A percentile compares a stretch with the other conserved stretches of the same genome.
Conservation (phyloP, 2,113 vertebrate species). For the Bettongia penicillata region DNA sequence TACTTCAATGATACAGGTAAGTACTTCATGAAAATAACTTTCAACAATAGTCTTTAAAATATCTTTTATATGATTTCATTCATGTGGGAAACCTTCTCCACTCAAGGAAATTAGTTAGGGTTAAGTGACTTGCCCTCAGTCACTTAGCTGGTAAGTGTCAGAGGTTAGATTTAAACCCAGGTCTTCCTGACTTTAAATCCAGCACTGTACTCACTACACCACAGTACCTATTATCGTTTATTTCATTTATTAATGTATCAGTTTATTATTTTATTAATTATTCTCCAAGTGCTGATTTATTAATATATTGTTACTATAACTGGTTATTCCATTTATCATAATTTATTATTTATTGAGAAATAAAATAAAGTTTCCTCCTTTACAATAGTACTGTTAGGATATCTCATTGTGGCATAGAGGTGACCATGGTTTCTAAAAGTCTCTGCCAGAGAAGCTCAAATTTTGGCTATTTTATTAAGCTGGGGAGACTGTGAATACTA, state of each 20-base stretch:
- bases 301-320: not conserved
- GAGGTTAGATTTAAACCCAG: not conserved
- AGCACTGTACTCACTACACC: not conserved
- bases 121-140: not conserved
- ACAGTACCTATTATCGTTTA: not conserved
- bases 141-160: not conserved
- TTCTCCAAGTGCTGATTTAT: not conserved
- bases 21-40: constrained; percentile 6
- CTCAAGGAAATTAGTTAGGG: not conserved
- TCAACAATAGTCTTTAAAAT: not conserved
- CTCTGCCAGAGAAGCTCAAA: not conserved
- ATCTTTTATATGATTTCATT: not conserved
- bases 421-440: not conserved
- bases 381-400: not conserved
- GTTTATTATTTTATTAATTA: not conserved
- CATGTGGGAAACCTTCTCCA: not conserved
- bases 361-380: not conserved
- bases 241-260: not conserved
- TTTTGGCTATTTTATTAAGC: not conserved
- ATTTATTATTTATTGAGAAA: not conserved
- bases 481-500: not conserved
- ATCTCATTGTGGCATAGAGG: not conserved
- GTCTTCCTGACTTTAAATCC: not conserved
- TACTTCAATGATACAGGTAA: constrained; percentile 72
- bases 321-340: not conserved